phyloP scores from a whole-genome alignment of 2,797 vertebrate genomes.

The Sebastes paucispinis region DNA sequence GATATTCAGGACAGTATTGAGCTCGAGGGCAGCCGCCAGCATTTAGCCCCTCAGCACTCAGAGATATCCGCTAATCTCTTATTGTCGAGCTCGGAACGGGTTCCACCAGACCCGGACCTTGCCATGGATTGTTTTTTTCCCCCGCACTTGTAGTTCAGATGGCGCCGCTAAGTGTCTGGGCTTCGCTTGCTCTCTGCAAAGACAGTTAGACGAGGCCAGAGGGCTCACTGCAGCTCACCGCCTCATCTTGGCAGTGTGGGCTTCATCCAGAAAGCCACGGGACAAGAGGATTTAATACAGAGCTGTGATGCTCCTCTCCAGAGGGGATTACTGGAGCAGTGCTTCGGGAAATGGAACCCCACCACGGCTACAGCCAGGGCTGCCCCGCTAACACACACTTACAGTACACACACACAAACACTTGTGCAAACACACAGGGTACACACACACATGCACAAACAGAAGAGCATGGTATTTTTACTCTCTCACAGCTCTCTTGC shows the following conservation, averaged over 20 bases:
- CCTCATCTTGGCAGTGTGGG: conserved; percentile 64
- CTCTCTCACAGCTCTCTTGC: conserved; percentile 12
- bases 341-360: conserved; percentile 68
- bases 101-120: not conserved
- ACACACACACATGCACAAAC: not conserved
- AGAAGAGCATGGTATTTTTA: conserved; percentile 12
- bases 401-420: conserved; percentile 15
- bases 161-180: conserved; percentile 40
- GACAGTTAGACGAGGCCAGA: conserved; percentile 58
- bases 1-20: conserved; percentile 8
- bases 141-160: conserved; percentile 40
- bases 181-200: conserved; percentile 47
- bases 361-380: conserved; percentile 54
- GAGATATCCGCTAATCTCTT: conserved; percentile 24
- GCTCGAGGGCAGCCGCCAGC: not conserved
- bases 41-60: not conserved
- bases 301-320: conserved; percentile 66
- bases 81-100: conserved; percentile 12
- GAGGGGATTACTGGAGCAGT: conserved; percentile 75
- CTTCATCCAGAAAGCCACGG: conserved; percentile 73
- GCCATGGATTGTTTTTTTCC: not conserved
- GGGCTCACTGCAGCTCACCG: conserved; percentile 58
- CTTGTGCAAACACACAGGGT: conserved; percentile 4
- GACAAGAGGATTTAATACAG: conserved; percentile 78
- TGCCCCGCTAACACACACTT: conserved; percentile 44